Percentiles rank a stretch among this genome's conserved stretches.
phyloP scores from a whole-genome alignment of 2,888 invertebrate species.

The Chalcis sispes region DNA sequence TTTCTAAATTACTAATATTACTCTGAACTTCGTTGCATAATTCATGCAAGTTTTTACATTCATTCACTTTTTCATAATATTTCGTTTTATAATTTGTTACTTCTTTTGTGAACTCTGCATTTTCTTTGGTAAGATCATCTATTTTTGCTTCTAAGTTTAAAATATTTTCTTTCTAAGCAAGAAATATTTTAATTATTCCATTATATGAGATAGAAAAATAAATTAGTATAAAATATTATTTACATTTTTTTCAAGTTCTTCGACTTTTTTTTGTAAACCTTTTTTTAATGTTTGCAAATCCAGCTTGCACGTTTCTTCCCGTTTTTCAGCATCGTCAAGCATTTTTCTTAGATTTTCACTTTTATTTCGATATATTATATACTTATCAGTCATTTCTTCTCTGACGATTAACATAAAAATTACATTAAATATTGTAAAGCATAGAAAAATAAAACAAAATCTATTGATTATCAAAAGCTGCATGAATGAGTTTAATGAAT shows the following conservation, averaged over 20 bases:
- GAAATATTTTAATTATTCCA: background rate
- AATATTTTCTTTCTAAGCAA: slow-evolving; percentile 58
- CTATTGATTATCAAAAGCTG: background rate
- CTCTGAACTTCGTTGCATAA: slow-evolving; percentile 57
- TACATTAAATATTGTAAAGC: too few species aligned
- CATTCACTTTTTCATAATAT: slow-evolving; percentile 58
- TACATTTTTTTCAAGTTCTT: slow-evolving; percentile 60
- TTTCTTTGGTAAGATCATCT: slow-evolving; percentile 59
- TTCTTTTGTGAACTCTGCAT: slow-evolving; percentile 53
- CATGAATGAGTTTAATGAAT: too few species aligned
- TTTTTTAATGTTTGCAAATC: slow-evolving; percentile 60
- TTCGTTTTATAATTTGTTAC: slow-evolving; percentile 48
- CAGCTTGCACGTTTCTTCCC: slow-evolving; percentile 57
- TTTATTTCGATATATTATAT: slow-evolving; percentile 59
- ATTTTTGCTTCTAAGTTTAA: slow-evolving; percentile 55
- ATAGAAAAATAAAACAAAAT: slow-evolving; percentile 2
- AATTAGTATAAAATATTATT: slow-evolving; percentile 16
- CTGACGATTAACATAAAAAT: too few species aligned
- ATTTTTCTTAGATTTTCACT: slow-evolving; percentile 63
- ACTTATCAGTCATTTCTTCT: slow-evolving; percentile 59
- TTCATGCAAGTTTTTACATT: slow-evolving; percentile 59
- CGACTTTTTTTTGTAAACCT: slow-evolving; percentile 58
- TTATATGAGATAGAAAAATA: slow-evolving; percentile 9
- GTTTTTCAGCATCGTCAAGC: slow-evolving; percentile 54
- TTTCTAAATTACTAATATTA: slow-evolving; percentile 52